Conservation (phyloP, 2,797 vertebrate genomes). For the Mus spretus region DNA sequence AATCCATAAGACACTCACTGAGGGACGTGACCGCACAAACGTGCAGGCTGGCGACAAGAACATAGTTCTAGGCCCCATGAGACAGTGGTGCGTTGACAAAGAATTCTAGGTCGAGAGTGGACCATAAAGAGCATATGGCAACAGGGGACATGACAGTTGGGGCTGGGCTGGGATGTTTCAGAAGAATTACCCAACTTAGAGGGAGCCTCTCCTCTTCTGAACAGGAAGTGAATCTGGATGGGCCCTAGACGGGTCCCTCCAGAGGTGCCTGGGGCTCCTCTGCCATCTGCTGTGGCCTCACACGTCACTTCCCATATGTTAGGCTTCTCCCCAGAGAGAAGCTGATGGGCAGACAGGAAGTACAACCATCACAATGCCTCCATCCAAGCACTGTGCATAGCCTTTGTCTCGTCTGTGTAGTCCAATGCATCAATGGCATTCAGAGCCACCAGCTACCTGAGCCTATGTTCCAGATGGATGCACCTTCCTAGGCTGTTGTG, state of each 20-base stretch:
- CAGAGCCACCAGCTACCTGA: conserved; percentile 31
- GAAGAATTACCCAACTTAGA: background rate
- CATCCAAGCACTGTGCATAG: background rate
- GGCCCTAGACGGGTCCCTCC: background rate
- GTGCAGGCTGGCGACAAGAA: background rate
- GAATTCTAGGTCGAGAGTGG: background rate
- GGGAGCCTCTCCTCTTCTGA: background rate
- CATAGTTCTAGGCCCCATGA: background rate
- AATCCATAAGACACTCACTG: background rate
- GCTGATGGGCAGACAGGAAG: background rate
- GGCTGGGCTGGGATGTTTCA: background rate
- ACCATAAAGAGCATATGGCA: fast-evolving
- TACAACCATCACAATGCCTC: background rate
- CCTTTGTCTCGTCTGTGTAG: background rate
- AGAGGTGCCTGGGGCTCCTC: background rate
- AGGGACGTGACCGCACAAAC: background rate
- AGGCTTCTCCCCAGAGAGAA: conserved; percentile 20
- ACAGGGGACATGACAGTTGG: background rate
- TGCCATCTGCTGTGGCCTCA: conserved; percentile 72
- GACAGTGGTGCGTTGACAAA: background rate
- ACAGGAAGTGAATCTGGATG: background rate
- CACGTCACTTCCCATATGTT: conserved; percentile 57
- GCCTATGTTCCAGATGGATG: background rate
- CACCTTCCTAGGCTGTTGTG: background rate
- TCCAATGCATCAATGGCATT: background rate